These are phyloP conservation scores for Myotis davidii DNA, from an alignment of 2,113 vertebrate species.

Conservation along the genomic window DNA sequence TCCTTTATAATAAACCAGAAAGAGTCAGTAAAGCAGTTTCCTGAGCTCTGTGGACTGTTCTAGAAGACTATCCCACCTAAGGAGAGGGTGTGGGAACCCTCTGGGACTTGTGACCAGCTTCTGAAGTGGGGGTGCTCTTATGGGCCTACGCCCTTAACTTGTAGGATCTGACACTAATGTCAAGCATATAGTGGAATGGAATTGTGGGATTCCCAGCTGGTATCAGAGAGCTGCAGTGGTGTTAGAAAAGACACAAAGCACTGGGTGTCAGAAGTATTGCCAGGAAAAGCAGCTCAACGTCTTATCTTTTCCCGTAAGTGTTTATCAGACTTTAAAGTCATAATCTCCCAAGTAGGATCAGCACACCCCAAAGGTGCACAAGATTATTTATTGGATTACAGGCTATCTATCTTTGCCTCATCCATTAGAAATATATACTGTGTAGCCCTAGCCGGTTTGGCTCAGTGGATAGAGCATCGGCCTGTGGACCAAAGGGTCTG, in stretches of 20 bases:
- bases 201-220: background rate
- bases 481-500: no score
- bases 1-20: background rate
- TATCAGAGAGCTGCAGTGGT: background rate
- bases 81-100: no score
- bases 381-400: background rate
- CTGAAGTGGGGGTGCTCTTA: background rate
- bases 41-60: background rate
- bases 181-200: background rate
- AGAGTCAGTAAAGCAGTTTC: background rate
- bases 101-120: background rate
- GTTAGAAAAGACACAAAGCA: background rate
- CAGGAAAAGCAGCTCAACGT: background rate
- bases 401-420: background rate
- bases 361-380: background rate
- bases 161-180: background rate
- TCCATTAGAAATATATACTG: background rate
- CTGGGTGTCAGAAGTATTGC: conserved; percentile 4
- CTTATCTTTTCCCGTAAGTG: background rate
- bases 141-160: background rate
- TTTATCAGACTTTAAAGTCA: conserved; percentile 12
- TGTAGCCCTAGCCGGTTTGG: background rate
- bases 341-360: conserved; percentile 1
- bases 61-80: background rate
- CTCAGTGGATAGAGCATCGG: no score